These are phyloP conservation scores for Lepidothrix coronata DNA, from an alignment of 2,113 vertebrate genomes.

Conservation along the genomic window DNA sequence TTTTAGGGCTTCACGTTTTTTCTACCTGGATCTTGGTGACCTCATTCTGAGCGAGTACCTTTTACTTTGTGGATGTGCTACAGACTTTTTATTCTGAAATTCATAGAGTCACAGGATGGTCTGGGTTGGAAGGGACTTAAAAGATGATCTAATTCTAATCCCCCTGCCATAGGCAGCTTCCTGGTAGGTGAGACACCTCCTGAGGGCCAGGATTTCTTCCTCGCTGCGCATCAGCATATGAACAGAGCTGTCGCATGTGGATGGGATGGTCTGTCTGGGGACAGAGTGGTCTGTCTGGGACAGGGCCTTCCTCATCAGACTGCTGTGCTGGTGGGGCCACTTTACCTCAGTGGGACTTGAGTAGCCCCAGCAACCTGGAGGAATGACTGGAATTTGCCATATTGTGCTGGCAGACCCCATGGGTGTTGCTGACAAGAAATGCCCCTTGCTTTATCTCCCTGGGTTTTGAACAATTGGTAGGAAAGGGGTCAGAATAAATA, in stretches of 20 bases:
- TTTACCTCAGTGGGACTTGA: neutral
- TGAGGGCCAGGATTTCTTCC: neutral
- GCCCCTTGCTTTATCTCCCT: neutral
- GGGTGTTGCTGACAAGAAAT: neutral
- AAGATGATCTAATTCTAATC: neutral
- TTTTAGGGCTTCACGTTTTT: neutral
- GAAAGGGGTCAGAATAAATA: slow-evolving; percentile 27
- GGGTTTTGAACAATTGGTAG: neutral
- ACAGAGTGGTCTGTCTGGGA: neutral
- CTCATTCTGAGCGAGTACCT: neutral
- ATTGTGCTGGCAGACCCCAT: rapidly evolving
- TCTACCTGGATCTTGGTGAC: neutral
- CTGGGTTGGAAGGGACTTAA: neutral
- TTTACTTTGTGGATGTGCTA: neutral
- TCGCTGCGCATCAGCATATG: neutral
- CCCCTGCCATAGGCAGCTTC: neutral
- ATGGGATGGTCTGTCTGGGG: neutral
- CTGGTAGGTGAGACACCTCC: rapidly evolving
- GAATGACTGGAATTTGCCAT: slow-evolving; percentile 56
- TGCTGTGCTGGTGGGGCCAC: neutral
- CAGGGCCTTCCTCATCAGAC: neutral
- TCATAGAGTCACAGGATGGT: neutral
- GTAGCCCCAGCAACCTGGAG: neutral
- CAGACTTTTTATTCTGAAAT: neutral
- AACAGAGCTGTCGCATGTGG: neutral